phyloP scores from a whole-genome alignment of 2,113 vertebrate species.

The Tringa solitaria region DNA sequence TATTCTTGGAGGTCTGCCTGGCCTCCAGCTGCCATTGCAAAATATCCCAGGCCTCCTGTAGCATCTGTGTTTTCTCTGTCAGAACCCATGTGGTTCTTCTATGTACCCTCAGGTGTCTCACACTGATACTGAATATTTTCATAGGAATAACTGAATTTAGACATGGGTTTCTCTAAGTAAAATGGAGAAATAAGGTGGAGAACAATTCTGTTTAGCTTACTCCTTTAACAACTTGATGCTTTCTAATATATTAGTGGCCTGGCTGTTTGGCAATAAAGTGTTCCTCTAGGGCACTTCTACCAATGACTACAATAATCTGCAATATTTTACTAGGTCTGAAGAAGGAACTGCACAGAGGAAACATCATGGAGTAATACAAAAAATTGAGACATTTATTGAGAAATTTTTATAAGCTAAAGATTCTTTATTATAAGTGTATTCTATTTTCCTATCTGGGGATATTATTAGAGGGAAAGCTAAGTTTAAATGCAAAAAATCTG shows the following conservation, averaged over 20 bases:
- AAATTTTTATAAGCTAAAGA: background rate
- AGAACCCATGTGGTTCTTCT: background rate
- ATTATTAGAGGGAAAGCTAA: background rate
- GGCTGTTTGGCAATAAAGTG: background rate
- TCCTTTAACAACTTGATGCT: background rate
- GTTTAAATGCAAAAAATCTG: background rate
- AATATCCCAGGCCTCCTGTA: background rate
- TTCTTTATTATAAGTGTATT: background rate
- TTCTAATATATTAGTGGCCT: background rate
- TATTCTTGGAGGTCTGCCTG: background rate
- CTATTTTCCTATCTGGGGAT: background rate
- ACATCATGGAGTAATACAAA: background rate
- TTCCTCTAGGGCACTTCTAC: background rate
- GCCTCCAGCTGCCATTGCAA: background rate
- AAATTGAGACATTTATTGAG: background rate
- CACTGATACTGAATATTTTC: background rate
- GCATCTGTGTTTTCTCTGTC: background rate
- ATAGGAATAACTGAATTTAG: background rate
- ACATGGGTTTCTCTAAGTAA: background rate
- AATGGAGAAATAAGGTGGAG: background rate
- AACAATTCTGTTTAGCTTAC: background rate
- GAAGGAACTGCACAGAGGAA: background rate
- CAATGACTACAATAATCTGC: background rate
- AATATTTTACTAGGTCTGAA: background rate
- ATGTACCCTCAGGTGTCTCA: background rate